phyloP scores from a whole-genome alignment of 2,113 vertebrate species.

The Corythaeola cristata region DNA sequence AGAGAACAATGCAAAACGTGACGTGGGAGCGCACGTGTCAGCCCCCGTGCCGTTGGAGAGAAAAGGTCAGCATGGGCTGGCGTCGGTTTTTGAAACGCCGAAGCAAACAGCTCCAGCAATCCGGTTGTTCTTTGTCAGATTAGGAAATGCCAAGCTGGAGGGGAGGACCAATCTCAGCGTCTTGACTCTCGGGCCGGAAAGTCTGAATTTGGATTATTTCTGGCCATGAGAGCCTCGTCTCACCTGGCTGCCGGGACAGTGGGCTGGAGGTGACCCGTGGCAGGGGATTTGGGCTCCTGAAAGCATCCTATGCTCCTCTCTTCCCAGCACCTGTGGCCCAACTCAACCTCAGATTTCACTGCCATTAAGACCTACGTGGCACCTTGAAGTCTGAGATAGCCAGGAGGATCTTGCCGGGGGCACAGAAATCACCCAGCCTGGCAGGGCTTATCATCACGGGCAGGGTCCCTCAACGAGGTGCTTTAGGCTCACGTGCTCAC shows the following conservation, averaged over 20 bases:
- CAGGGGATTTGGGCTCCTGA: background rate
- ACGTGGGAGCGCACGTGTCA: background rate
- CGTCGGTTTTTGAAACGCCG: background rate
- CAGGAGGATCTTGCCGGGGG: background rate
- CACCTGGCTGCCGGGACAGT: fast-evolving
- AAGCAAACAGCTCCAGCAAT: background rate
- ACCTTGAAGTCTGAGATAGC: background rate
- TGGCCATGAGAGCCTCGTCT: background rate
- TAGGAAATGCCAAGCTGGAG: background rate
- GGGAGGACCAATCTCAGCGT: fast-evolving
- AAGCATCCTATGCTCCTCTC: background rate
- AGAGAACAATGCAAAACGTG: background rate
- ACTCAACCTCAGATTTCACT: background rate
- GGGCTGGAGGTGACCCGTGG: background rate
- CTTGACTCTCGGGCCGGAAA: background rate
- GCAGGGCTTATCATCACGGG: too few species aligned
- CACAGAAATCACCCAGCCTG: background rate
- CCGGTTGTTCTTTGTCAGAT: background rate
- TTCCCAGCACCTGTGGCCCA: background rate
- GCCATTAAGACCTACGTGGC: background rate
- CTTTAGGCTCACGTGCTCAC: background rate
- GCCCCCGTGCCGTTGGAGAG: background rate
- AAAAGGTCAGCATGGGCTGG: background rate
- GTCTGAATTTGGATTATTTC: background rate
- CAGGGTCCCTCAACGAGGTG: background rate